A percentile compares a stretch with the other conserved stretches of the same genome.
Conservation (phyloP, 2,797 vertebrate species). For the Pangasius djambal region DNA sequence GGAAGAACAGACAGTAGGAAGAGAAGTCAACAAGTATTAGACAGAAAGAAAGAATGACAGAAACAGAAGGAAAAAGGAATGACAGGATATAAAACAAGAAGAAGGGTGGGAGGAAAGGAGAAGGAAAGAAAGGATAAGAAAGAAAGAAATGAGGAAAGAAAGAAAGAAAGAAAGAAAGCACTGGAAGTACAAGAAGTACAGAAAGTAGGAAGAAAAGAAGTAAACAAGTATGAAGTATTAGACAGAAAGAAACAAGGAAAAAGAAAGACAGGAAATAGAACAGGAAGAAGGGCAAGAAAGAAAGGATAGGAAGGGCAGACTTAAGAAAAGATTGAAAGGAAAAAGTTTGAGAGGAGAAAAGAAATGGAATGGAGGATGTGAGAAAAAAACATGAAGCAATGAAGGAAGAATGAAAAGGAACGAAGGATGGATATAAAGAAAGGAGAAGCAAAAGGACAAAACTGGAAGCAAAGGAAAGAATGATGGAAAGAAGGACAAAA, state of each 20-base stretch:
- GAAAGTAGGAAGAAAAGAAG: too few species aligned
- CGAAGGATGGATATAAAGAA: not conserved
- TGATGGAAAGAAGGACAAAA: not conserved
- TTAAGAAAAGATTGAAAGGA: not conserved
- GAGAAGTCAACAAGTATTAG: not conserved
- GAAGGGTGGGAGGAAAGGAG: not conserved
- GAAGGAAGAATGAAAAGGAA: not conserved
- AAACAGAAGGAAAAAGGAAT: not conserved
- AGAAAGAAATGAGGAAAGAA: too few species aligned
- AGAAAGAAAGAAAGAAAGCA: not conserved
- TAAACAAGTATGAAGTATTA: too few species aligned
- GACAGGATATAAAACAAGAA: not conserved
- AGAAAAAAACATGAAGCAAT: not conserved
- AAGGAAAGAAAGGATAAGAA: too few species aligned
- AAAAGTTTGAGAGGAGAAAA: not conserved
- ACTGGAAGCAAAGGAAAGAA: not conserved
- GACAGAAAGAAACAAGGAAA: too few species aligned
- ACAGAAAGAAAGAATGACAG: not conserved
- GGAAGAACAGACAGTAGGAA: too few species aligned
- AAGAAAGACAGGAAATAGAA: too few species aligned
- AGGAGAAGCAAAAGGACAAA: not conserved
- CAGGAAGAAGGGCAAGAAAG: not conserved
- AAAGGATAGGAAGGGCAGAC: not conserved
- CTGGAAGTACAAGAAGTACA: not conserved
- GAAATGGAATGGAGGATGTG: not conserved